phyloP scores from a whole-genome alignment of 2,888 invertebrate genomes.

The Coenonympha glycerion region DNA sequence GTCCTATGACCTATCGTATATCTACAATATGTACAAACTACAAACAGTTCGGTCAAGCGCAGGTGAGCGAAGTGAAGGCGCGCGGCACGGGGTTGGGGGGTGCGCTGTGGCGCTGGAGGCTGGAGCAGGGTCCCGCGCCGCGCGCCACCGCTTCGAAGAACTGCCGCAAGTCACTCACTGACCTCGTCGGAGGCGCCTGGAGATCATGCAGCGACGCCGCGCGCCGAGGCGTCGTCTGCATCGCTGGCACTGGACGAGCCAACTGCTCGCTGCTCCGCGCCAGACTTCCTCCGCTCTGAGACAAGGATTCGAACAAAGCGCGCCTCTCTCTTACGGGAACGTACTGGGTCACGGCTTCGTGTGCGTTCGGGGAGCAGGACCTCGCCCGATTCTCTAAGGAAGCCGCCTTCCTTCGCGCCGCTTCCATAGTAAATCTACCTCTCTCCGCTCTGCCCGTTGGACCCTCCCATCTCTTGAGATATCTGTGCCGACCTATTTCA shows the following conservation, averaged over 20 bases:
- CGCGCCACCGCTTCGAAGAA: slow-evolving; percentile 80
- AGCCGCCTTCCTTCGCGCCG: slow-evolving; percentile 63
- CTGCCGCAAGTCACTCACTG: slow-evolving; percentile 81
- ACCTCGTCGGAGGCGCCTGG: slow-evolving; percentile 70
- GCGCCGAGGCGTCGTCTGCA: slow-evolving; percentile 72
- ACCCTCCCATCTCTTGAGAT: slow-evolving; percentile 68
- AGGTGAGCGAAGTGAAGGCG: slow-evolving; percentile 60
- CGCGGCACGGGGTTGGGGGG: slow-evolving; percentile 56
- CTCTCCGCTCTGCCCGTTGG: slow-evolving; percentile 59
- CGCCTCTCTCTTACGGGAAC: slow-evolving; percentile 83
- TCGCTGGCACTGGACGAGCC: slow-evolving; percentile 49
- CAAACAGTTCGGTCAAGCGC: slow-evolving; percentile 46
- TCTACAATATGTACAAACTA: slow-evolving; percentile 67
- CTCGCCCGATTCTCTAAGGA: slow-evolving; percentile 62
- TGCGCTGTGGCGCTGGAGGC: slow-evolving; percentile 53
- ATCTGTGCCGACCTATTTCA: slow-evolving; percentile 62
- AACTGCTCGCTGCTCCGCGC: slow-evolving; percentile 80
- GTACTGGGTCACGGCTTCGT: slow-evolving; percentile 75
- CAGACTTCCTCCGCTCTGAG: slow-evolving; percentile 77
- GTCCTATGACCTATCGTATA: no score
- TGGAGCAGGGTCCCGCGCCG: slow-evolving; percentile 51
- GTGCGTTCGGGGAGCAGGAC: slow-evolving; percentile 67
- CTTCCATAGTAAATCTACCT: slow-evolving; percentile 59
- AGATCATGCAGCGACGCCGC: slow-evolving; percentile 81
- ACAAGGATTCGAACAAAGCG: slow-evolving; percentile 81